These are phyloP conservation scores for Philantomba maxwellii DNA, from an alignment of 2,113 vertebrate species.

Conservation along the genomic window DNA sequence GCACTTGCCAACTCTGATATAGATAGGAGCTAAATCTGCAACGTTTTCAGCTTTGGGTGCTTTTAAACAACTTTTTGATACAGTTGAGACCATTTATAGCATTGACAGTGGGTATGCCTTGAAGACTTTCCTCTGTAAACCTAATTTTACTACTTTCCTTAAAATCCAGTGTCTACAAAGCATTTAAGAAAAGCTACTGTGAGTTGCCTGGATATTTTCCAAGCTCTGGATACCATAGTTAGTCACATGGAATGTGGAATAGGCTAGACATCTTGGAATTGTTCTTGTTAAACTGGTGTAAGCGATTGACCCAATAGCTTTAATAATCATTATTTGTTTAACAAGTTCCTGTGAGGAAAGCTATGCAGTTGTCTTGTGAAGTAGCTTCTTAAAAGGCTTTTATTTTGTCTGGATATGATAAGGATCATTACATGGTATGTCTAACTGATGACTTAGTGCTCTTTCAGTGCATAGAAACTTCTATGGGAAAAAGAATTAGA, in stretches of 20 bases:
- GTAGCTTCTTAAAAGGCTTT: slow-evolving; percentile 39
- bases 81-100: neutral
- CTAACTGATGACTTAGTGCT: slow-evolving; percentile 50
- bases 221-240: slow-evolving; percentile 30
- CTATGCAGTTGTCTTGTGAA: slow-evolving; percentile 55
- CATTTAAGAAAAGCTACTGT: slow-evolving; percentile 27
- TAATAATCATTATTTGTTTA: slow-evolving; percentile 61
- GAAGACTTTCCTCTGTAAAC: neutral
- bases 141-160: slow-evolving; percentile 8
- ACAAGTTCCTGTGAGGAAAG: slow-evolving; percentile 64
- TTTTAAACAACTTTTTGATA: slow-evolving; percentile 9
- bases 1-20: neutral
- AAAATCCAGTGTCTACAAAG: neutral
- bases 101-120: neutral
- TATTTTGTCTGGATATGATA: slow-evolving; percentile 65
- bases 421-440: slow-evolving; percentile 54
- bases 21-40: neutral
- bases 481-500: slow-evolving; percentile 54
- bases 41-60: neutral
- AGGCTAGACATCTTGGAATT: slow-evolving; percentile 56
- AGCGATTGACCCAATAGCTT: slow-evolving; percentile 39
- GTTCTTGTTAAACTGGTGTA: slow-evolving; percentile 39
- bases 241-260: slow-evolving; percentile 50
- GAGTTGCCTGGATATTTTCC: slow-evolving; percentile 35
- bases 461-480: slow-evolving; percentile 23